phyloP scores from a whole-genome alignment of 2,797 vertebrate genomes.

The Ambastaia sidthimunki region DNA sequence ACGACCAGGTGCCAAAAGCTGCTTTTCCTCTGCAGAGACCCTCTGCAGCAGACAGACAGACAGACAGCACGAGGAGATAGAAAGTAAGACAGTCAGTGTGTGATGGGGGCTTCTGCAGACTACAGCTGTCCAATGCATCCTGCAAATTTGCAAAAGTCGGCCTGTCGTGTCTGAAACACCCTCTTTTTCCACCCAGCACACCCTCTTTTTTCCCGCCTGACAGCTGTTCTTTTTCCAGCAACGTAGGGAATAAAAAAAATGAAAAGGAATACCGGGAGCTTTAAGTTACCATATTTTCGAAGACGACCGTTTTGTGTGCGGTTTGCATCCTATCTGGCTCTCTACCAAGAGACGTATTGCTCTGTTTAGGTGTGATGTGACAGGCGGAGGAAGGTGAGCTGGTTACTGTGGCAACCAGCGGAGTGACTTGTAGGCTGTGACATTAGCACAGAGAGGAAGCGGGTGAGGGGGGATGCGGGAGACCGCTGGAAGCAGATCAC shows the following conservation, averaged over 20 bases:
- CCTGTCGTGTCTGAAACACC: constrained; percentile 59
- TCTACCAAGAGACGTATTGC: constrained; percentile 63
- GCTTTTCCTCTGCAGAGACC: constrained; percentile 61
- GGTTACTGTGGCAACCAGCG: constrained; percentile 83
- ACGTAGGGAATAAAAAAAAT: constrained; percentile 38
- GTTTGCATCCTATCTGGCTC: constrained; percentile 31
- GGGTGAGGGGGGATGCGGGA: constrained; percentile 48
- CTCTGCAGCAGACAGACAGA: constrained; percentile 58
- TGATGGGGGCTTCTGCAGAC: constrained; percentile 24
- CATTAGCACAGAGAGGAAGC: constrained; percentile 68
- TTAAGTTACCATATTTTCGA: constrained; percentile 49
- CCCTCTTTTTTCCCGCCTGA: constrained; percentile 24
- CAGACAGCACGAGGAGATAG: constrained; percentile 64
- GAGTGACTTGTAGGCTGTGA: constrained; percentile 79
- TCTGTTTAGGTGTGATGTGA: constrained; percentile 76
- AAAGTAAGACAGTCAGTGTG: constrained; percentile 55
- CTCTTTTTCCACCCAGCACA: constrained; percentile 15
- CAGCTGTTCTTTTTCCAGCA: constrained; percentile 50
- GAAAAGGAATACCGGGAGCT: constrained; percentile 23
- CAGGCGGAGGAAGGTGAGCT: constrained; percentile 71
- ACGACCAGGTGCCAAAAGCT: constrained; percentile 68
- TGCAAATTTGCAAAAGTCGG: constrained; percentile 54
- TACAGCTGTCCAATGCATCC: constrained; percentile 57
- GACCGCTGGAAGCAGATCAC: constrained; percentile 73
- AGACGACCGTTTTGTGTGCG: constrained; percentile 55